Conservation (phyloP, 1,140 invertebrate genomes). For the Listronotus oregonensis region DNA sequence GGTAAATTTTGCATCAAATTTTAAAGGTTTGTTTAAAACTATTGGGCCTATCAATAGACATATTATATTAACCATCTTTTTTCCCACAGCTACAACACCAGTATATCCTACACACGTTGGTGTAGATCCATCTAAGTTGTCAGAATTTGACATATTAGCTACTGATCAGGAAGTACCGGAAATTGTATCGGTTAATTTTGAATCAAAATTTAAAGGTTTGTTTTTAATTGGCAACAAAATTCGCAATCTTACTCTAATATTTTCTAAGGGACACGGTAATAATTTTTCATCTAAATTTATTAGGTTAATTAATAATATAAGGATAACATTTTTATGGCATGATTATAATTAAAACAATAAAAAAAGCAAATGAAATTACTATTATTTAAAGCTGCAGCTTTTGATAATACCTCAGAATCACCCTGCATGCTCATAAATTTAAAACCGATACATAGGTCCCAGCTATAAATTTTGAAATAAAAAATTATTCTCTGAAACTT, state of each 20-base stretch:
- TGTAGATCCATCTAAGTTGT: constrained; percentile 16
- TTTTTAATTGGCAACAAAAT: neutral
- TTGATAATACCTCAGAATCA: too few species aligned
- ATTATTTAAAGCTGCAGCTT: too few species aligned
- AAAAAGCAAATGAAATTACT: too few species aligned
- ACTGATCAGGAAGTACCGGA: neutral
- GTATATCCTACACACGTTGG: constrained; percentile 43
- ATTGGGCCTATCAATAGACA: neutral
- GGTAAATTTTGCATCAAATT: constrained; percentile 15
- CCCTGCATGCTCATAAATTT: too few species aligned
- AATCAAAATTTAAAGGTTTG: constrained; percentile 15
- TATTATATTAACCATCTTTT: neutral
- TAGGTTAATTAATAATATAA: too few species aligned
- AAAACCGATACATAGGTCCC: too few species aligned
- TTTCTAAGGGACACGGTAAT: too few species aligned
- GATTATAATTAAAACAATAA: too few species aligned
- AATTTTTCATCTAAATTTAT: too few species aligned
- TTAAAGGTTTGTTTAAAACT: constrained; percentile 21
- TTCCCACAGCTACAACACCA: constrained; percentile 46
- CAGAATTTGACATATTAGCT: constrained; percentile 22
- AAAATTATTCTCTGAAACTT: too few species aligned
- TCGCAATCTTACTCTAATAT: neutral
- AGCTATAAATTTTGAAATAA: too few species aligned
- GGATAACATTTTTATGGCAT: too few species aligned
- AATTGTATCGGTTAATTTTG: neutral